Percentiles rank a stretch among this genome's conserved stretches.
Conservation (phyloP, 1,140 invertebrate genomes). For the Solen grandis region DNA sequence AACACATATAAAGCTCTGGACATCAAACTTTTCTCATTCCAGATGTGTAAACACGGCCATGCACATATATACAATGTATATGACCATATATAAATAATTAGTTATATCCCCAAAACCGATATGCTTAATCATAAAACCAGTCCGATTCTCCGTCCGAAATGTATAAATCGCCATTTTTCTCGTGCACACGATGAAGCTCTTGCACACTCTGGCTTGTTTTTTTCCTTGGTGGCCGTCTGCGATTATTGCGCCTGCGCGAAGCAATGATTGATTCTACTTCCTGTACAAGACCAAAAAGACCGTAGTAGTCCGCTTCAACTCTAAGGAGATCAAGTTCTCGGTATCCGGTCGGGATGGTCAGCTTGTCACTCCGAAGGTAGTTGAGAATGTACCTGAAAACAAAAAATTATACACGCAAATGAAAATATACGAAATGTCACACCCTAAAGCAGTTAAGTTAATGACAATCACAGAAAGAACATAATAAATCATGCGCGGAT, state of each 20-base stretch:
- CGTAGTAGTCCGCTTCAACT: slow-evolving; percentile 68
- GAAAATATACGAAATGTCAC: not conserved
- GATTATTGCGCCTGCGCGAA: slow-evolving; percentile 45
- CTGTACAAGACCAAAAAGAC: slow-evolving; percentile 59
- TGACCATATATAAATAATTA: no score
- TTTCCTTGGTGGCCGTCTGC: slow-evolving; percentile 9
- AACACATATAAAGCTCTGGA: no score
- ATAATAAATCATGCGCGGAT: no score
- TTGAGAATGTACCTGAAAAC: slow-evolving; percentile 70
- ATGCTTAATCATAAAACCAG: slow-evolving; percentile 47
- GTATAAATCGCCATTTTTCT: slow-evolving; percentile 50
- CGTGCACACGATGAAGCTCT: slow-evolving; percentile 41
- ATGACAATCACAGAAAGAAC: not conserved
- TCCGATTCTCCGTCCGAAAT: slow-evolving; percentile 51
- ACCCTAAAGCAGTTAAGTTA: not conserved
- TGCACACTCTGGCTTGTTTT: slow-evolving; percentile 37
- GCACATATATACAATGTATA: no score
- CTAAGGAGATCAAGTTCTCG: slow-evolving; percentile 64
- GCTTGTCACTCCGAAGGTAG: slow-evolving; percentile 68
- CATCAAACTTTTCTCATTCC: no score
- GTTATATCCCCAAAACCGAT: not conserved
- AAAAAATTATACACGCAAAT: no score
- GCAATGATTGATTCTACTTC: slow-evolving; percentile 55
- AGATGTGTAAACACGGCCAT: no score
- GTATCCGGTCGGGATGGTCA: slow-evolving; percentile 65